These are phyloP conservation scores for Euzophera pinguis DNA, from an alignment of 2,888 invertebrate genomes.

Conservation along the genomic window DNA sequence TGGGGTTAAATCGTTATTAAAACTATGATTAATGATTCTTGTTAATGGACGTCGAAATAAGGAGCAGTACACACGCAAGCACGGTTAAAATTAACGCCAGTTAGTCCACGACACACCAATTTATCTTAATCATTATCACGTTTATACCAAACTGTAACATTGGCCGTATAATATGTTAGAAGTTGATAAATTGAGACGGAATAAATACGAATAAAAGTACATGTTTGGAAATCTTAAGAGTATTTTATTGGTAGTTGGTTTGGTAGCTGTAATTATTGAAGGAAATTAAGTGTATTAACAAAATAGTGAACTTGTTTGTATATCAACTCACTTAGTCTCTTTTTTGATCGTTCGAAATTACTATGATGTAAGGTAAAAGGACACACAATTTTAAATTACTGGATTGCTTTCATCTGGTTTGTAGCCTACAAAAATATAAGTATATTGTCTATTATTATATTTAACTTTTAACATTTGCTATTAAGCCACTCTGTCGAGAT, in stretches of 20 bases:
- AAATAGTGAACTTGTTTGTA: no score
- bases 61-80: constrained; percentile 67
- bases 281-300: no score
- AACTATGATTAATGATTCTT: constrained; percentile 75
- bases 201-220: constrained; percentile 7
- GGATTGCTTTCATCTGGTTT: no score
- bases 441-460: no score
- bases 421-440: no score
- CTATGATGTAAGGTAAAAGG: no score
- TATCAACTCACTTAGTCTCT: no score
- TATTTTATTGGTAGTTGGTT: constrained; percentile 2
- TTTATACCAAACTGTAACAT: constrained; percentile 37
- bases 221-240: constrained; percentile 7
- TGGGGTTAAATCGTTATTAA: constrained; percentile 79
- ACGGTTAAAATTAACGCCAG: constrained; percentile 62
- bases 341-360: no score
- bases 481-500: no score
- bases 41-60: constrained; percentile 75
- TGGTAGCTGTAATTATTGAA: neutral
- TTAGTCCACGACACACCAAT: constrained; percentile 63
- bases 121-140: constrained; percentile 71
- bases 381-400: no score
- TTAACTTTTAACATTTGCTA: no score
- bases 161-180: constrained; percentile 30
- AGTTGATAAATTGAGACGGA: constrained; percentile 39